Evolutionary conservation across 2,888 invertebrate species (phyloP).

Genomic region (Bursaphelenchus okinawaensis): DNA sequence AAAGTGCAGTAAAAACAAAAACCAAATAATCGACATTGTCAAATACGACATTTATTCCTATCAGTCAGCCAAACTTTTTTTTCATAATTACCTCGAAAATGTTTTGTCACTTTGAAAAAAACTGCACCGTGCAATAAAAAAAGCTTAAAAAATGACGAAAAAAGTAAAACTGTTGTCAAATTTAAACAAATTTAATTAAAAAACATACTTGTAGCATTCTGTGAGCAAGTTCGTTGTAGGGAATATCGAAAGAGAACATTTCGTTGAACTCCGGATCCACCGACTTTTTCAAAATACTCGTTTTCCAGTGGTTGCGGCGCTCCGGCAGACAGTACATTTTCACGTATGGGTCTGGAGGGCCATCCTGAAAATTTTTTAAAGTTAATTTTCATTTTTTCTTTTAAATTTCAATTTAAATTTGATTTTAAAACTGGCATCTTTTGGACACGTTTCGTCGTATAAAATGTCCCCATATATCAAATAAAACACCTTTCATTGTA

Average conservation of each 20-base stretch:
- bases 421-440: no score
- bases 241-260: constrained; percentile 76
- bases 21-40: no score
- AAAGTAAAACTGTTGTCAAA: neutral
- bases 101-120: neutral
- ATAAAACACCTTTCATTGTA: no score
- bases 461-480: no score
- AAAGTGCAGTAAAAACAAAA: no score
- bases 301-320: constrained; percentile 75
- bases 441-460: no score
- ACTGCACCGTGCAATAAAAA: neutral
- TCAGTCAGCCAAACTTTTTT: no score
- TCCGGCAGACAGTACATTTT: constrained; percentile 76
- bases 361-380: constrained; percentile 67
- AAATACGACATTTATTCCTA: no score
- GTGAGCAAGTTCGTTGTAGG: constrained; percentile 71
- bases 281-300: constrained; percentile 63
- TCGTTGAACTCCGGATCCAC: constrained; percentile 52
- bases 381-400: neutral
- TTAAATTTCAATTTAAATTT: no score
- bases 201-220: constrained; percentile 65
- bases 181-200: no score
- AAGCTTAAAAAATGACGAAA: neutral
- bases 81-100: no score
- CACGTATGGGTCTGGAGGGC: constrained; percentile 80